A percentile compares a stretch with the other conserved stretches of the same genome.
Evolutionary conservation across 1,140 invertebrate genomes (phyloP).

Genomic region (Magallana angulata): DNA sequence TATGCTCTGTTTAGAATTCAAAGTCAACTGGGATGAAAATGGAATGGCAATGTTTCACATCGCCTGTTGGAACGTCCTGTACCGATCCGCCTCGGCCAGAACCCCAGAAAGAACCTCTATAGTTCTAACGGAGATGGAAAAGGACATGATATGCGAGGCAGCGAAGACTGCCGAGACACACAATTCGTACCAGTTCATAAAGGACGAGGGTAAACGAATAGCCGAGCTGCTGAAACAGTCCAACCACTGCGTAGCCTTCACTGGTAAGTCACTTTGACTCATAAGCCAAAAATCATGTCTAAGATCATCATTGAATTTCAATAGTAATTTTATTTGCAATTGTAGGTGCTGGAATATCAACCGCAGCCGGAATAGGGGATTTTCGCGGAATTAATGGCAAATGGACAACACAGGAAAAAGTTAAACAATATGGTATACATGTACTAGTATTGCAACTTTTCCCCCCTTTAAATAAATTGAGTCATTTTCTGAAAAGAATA

Average conservation of each 20-base stretch:
- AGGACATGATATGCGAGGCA: slow-evolving; percentile 64
- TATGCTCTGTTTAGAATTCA: not conserved
- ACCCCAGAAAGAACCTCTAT: not conserved
- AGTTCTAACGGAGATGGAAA: slow-evolving; percentile 56
- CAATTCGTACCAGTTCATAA: slow-evolving; percentile 55
- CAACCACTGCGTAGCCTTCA: slow-evolving; percentile 66
- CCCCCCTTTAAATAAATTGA: too few species aligned
- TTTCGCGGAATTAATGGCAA: slow-evolving; percentile 86
- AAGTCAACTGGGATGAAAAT: slow-evolving; percentile 53
- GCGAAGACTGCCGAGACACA: slow-evolving; percentile 67
- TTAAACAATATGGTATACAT: slow-evolving; percentile 55
- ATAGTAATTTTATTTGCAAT: not conserved
- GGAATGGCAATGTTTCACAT: slow-evolving; percentile 59
- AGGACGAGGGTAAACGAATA: slow-evolving; percentile 60
- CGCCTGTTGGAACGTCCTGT: slow-evolving; percentile 54
- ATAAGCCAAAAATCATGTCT: too few species aligned
- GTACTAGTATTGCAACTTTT: not conserved
- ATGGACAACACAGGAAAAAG: slow-evolving; percentile 69
- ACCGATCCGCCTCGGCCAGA: not conserved
- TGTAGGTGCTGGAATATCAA: slow-evolving; percentile 95
- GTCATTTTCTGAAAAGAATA: not conserved
- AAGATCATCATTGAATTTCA: too few species aligned
- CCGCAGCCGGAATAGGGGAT: slow-evolving; percentile 96
- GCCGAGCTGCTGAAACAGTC: slow-evolving; percentile 61
- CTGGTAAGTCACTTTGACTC: slow-evolving; percentile 55